Base-by-base conservation (phyloP, 2,113 vertebrate genomes). In the Oxygymnocypris stewartii region DNA sequence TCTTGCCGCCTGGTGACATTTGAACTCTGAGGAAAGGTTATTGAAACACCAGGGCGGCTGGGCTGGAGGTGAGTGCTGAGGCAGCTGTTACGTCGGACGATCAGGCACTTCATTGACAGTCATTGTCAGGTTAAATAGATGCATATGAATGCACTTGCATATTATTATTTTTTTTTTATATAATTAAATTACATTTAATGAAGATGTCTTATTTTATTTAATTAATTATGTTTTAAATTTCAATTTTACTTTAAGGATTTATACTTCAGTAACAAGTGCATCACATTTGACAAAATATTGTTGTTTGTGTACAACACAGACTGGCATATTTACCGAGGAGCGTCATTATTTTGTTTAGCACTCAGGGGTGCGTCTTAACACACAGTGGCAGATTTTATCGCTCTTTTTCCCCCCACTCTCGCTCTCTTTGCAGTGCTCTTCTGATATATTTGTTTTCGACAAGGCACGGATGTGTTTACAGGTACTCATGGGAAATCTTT, bases 401-500 rank as follows among this genome's bases (percentile, higher is more conserved):
- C 77, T 61, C 84, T 77, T 79, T 44, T 47, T 73, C 76, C 2
- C 6, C 89, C 42, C 59, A 65, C 57, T 23, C 77, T 83, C 84
- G 37, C 49, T 84, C 71, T 81, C 67, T 86, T 79, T 84, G 84
- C 67, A 77, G 86, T 80, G 85, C 88, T 93, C 93, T 94, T 93
- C 93, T 93, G 95, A 94, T 96, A 96, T 97, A 96, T 98, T 98
- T 98, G 96, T 98, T 99, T 98, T 98, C 95, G 96, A 96, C 90
- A 96, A 97, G 97, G 97, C 96, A 96, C 97, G 97, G 96, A 97
- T 98, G 97, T 98, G 97, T 98, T 99, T 99, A 97, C 97, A 99
- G 98, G 96, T 97, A 97, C 98, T 97, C 98, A 94, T 96, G 97
- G 98, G 98, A 99, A 98, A 99, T 98, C 96, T 98, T 97, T 98